Evolutionary conservation across 2,888 invertebrate genomes (phyloP).

Genomic region (Troides oblongomaculatus): DNA sequence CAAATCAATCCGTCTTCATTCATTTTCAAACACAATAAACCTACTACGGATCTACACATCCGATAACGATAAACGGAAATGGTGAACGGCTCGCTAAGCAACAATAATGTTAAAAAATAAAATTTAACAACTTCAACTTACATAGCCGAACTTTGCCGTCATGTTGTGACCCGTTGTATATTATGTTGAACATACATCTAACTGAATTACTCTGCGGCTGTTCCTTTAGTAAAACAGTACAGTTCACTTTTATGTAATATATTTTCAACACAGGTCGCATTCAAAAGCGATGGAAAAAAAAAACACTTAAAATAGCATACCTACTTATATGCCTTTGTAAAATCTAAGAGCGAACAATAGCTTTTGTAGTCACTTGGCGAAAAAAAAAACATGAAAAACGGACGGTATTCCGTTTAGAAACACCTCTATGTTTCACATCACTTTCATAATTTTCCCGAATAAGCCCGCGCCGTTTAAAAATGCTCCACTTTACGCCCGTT

Average conservation of each 20-base stretch:
- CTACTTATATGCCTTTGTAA: constrained; percentile 60
- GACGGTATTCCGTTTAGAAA: constrained; percentile 60
- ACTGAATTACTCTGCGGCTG: constrained; percentile 73
- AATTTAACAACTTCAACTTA: constrained; percentile 49
- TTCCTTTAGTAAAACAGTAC: constrained; percentile 72
- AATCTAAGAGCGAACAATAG: constrained; percentile 67
- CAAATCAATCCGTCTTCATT: constrained; percentile 31
- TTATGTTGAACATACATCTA: constrained; percentile 79
- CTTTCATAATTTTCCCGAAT: constrained; percentile 74
- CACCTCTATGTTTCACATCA: constrained; percentile 67
- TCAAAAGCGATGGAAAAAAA: constrained; percentile 50
- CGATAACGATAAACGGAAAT: constrained; percentile 35
- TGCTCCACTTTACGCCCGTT: constrained; percentile 54
- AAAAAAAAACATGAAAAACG: constrained; percentile 58
- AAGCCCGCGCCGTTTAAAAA: constrained; percentile 54
- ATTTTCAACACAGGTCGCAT: constrained; percentile 71
- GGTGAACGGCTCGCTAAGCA: constrained; percentile 24
- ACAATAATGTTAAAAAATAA: constrained; percentile 22
- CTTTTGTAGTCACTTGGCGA: constrained; percentile 67
- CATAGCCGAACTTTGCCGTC: constrained; percentile 82
- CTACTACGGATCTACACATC: constrained; percentile 30
- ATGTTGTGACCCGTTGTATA: constrained; percentile 80
- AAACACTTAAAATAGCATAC: constrained; percentile 71
- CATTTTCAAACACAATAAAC: constrained; percentile 31
- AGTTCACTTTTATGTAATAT: constrained; percentile 75